phyloP scores from a whole-genome alignment of 2,888 invertebrate species.

The Crocallis elinguaria region DNA sequence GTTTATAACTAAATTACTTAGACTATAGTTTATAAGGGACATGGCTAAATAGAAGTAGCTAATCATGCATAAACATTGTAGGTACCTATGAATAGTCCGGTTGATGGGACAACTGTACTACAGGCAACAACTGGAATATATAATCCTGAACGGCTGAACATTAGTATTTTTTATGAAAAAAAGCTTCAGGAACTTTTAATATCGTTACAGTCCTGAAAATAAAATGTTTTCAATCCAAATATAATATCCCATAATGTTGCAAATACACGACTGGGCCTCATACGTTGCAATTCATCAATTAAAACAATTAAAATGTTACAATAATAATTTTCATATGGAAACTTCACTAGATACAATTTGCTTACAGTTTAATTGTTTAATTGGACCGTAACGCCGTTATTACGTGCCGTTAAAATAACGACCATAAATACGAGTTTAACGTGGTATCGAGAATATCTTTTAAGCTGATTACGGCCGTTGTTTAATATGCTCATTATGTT shows the following conservation, averaged over 20 bases:
- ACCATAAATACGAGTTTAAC: slow-evolving; percentile 28
- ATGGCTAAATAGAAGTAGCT: too few relatives aligned
- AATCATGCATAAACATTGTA: too few relatives aligned
- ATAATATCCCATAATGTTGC: background rate
- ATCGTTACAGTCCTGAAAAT: too few relatives aligned
- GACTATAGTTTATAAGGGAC: too few relatives aligned
- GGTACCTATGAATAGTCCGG: too few relatives aligned
- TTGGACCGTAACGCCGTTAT: slow-evolving; percentile 23
- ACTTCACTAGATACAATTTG: slow-evolving; percentile 23
- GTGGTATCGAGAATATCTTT: slow-evolving; percentile 30
- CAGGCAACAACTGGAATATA: too few relatives aligned
- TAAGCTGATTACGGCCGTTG: slow-evolving; percentile 32
- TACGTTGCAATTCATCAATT: slow-evolving; percentile 1
- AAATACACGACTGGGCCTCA: background rate
- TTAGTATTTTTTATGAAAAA: too few relatives aligned
- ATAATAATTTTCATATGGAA: background rate
- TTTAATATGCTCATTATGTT: slow-evolving; percentile 12
- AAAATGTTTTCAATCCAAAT: too few relatives aligned
- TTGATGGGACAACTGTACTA: too few relatives aligned
- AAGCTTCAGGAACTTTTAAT: too few relatives aligned
- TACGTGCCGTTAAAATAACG: slow-evolving; percentile 28
- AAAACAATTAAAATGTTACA: background rate
- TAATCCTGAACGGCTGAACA: too few relatives aligned
- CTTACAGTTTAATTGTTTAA: slow-evolving; percentile 17
- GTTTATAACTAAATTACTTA: too few relatives aligned